Percentiles rank a stretch among this genome's conserved stretches.
phyloP scores from a whole-genome alignment of 2,113 vertebrate species.

The Peromyscus leucopus region DNA sequence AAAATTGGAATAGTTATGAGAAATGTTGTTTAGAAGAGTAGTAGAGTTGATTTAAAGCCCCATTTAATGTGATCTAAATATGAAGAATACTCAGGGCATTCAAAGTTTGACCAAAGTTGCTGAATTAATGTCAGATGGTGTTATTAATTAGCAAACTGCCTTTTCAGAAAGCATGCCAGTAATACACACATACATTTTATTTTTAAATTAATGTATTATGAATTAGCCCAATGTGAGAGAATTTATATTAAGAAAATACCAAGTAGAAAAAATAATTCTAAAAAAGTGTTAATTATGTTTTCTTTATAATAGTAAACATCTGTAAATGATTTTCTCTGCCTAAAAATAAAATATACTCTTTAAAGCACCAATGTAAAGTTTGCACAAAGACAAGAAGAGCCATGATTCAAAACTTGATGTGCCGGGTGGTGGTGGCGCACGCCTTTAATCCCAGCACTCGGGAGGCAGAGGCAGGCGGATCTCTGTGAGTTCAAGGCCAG shows the following conservation, averaged over 20 bases:
- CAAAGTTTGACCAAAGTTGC: background rate
- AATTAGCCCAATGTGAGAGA: background rate
- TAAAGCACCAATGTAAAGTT: conserved; percentile 3
- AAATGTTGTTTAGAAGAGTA: background rate
- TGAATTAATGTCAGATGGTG: background rate
- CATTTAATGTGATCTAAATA: conserved; percentile 39
- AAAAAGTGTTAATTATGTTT: background rate
- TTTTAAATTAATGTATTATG: background rate
- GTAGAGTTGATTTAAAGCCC: conserved; percentile 1
- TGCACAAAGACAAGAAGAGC: background rate
- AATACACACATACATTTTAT: conserved; percentile 5
- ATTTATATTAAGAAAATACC: background rate
- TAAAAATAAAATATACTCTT: background rate
- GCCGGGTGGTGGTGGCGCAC: too few relatives aligned
- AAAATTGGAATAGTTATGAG: background rate
- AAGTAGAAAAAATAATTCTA: background rate
- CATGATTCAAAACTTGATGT: background rate
- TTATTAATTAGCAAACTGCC: background rate
- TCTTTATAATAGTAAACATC: background rate
- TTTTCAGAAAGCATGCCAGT: background rate
- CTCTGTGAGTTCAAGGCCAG: too few relatives aligned
- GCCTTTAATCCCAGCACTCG: too few relatives aligned
- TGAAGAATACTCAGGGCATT: background rate
- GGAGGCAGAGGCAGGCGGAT: too few relatives aligned
- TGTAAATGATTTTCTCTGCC: background rate